A percentile compares a stretch with the other conserved stretches of the same genome.
These are phyloP conservation scores for Seriola quinqueradiata DNA, from an alignment of 2,113 vertebrate genomes.

Conservation along the genomic window DNA sequence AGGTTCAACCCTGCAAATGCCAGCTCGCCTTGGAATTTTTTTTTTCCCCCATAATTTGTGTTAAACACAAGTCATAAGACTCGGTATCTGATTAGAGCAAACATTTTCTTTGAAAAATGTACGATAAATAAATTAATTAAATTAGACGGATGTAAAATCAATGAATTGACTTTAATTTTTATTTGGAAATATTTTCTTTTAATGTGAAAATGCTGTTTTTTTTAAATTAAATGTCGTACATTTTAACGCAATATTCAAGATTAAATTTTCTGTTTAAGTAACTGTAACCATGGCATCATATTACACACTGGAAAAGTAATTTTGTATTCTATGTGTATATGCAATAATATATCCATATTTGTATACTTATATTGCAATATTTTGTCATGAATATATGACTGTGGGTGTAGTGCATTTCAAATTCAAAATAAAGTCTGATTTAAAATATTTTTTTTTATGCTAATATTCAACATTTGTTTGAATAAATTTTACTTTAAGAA, in stretches of 20 bases:
- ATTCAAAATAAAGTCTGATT: background rate
- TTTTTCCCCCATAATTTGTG: background rate
- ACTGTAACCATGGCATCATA: background rate
- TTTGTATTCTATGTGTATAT: background rate
- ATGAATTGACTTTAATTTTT: background rate
- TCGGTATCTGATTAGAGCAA: background rate
- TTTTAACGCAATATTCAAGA: background rate
- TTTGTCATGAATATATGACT: background rate
- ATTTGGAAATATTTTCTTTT: background rate
- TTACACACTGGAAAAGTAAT: background rate
- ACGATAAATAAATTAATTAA: background rate
- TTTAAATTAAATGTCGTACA: background rate
- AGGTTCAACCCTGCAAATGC: background rate
- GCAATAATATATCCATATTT: background rate
- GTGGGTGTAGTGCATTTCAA: background rate
- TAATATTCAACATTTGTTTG: background rate
- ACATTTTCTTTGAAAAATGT: background rate
- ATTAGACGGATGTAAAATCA: background rate
- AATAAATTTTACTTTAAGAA: too few species aligned
- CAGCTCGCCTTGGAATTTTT: background rate
- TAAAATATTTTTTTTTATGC: background rate
- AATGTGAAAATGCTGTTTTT: background rate
- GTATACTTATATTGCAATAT: background rate
- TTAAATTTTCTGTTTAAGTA: background rate
- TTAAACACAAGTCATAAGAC: constrained; percentile 1